Conservation (phyloP, 2,797 vertebrate genomes). For the Neoniphon sammara region DNA sequence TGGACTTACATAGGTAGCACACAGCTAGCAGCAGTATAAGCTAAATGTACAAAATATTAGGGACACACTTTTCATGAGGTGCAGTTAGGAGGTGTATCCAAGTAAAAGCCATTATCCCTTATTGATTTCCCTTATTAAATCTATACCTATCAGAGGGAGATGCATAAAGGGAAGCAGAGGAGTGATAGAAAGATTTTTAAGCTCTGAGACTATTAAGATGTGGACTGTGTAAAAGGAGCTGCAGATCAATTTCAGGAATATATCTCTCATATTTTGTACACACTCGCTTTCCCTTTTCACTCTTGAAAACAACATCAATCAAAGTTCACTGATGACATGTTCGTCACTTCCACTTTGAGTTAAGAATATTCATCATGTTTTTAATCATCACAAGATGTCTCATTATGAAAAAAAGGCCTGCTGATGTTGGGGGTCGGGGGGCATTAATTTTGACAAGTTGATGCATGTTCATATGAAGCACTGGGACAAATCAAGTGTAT, state of each 20-base stretch:
- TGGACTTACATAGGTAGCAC: conserved; percentile 37
- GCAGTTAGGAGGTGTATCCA: conserved; percentile 15
- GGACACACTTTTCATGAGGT: background rate
- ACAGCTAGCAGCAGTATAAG: background rate
- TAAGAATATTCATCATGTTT: conserved; percentile 72
- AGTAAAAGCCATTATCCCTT: conserved; percentile 29
- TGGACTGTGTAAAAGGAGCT: conserved; percentile 4
- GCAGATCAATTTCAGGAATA: conserved; percentile 27
- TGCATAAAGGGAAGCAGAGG: conserved; percentile 19
- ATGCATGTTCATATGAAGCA: conserved; percentile 29
- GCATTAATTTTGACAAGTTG: conserved; percentile 57
- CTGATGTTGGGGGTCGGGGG: conserved; percentile 27
- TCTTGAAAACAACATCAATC: conserved; percentile 51
- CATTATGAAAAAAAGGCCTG: conserved; percentile 2
- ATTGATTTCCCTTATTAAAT: conserved; percentile 20
- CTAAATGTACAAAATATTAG: conserved; percentile 32
- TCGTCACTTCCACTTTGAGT: conserved; percentile 49
- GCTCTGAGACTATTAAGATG: background rate
- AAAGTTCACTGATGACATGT: conserved; percentile 49
- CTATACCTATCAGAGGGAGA: background rate
- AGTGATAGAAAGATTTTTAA: conserved; percentile 18
- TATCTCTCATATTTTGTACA: conserved; percentile 7
- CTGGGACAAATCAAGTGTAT: conserved; percentile 47
- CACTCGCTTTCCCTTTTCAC: conserved; percentile 19
- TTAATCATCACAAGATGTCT: conserved; percentile 18